These are phyloP conservation scores for Andrena dorsata DNA, from an alignment of 2,888 invertebrate species.

Conservation along the genomic window DNA sequence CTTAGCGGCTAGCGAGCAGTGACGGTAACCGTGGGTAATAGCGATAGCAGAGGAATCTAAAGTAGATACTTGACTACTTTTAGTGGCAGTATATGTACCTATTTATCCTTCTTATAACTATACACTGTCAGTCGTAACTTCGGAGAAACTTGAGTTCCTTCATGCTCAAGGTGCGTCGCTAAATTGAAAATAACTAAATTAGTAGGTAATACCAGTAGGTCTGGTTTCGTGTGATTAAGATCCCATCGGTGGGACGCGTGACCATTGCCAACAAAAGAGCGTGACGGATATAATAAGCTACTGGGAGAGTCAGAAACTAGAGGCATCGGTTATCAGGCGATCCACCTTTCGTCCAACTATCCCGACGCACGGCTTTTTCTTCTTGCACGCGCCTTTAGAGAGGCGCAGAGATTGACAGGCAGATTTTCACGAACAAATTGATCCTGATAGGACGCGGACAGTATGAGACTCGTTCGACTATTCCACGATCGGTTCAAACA, in stretches of 20 bases:
- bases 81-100: no score
- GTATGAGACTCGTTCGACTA: conserved; percentile 40
- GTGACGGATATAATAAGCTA: neutral
- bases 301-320: neutral
- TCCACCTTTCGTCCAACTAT: conserved; percentile 23
- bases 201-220: neutral
- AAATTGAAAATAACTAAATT: neutral
- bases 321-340: neutral
- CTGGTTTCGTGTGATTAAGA: neutral
- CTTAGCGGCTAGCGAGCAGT: no score
- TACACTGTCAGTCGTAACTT: no score
- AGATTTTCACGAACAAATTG: conserved; percentile 69
- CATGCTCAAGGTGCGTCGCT: neutral
- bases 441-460: conserved; percentile 54
- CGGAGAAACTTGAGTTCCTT: neutral
- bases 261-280: neutral
- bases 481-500: conserved; percentile 18
- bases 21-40: no score
- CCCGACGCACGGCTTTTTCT: conserved; percentile 5
- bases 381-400: conserved; percentile 10
- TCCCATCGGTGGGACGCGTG: neutral
- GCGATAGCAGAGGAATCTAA: no score
- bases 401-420: conserved; percentile 50
- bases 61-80: no score
- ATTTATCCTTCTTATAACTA: no score